Percentiles rank a stretch among this genome's conserved stretches.
Conservation (phyloP, 2,113 vertebrate species). For the Chamaetylas fuelleborni region DNA sequence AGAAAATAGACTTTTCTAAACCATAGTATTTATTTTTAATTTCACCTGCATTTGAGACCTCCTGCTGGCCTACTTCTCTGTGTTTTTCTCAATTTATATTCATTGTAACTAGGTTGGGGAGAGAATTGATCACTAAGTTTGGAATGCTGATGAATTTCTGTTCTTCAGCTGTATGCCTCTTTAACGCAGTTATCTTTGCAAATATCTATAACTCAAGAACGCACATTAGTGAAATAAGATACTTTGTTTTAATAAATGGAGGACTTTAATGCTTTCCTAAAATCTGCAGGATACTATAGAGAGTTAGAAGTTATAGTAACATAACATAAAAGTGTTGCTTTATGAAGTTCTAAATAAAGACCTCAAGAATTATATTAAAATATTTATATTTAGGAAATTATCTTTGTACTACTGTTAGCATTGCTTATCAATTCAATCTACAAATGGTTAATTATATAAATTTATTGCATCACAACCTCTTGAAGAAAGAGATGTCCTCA, state of each 20-base stretch:
- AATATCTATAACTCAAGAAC: neutral
- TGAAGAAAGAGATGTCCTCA: neutral
- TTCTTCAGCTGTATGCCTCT: neutral
- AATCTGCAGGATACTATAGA: neutral
- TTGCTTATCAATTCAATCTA: neutral
- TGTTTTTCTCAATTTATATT: slow-evolving; percentile 12
- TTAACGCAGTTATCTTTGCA: neutral
- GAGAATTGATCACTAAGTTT: neutral
- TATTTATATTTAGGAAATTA: neutral
- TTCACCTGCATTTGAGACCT: neutral
- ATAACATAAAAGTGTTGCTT: neutral
- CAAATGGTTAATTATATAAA: neutral
- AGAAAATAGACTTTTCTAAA: neutral
- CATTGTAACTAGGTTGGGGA: neutral
- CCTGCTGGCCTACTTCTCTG: neutral
- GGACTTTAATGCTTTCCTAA: neutral
- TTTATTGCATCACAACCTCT: neutral
- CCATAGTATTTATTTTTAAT: slow-evolving; percentile 40
- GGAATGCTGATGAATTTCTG: neutral
- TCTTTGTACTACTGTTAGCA: neutral
- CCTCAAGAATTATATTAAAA: neutral
- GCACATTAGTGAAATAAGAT: neutral
- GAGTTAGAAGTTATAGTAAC: neutral
- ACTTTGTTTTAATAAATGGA: neutral
- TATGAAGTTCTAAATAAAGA: neutral